Base-by-base conservation (phyloP, 2,888 invertebrate species). In the Hololepta plana region DNA sequence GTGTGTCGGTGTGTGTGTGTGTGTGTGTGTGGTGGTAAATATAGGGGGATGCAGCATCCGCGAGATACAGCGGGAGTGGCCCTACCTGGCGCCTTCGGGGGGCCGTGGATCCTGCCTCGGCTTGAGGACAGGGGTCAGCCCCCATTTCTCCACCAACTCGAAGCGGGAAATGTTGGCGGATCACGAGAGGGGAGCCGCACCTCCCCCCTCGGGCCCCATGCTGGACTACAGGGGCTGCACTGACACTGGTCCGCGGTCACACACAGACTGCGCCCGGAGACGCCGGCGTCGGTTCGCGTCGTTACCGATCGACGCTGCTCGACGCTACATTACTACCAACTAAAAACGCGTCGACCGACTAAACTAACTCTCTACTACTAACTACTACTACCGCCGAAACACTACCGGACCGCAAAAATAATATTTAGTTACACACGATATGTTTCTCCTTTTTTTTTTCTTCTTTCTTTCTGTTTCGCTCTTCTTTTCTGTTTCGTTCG, bases 91-190 rank as follows among this genome's bases (percentile, higher is more conserved):
- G 59, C 67, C 69, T 58, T 73, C 70, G 59, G 72, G 73, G 80
- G 82, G 75, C 67, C 67, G 59, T 60, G 77, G 76, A 69, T 84
- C 82, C 76, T 81, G 82, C 72, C 84, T 81, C 76, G 84, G 84
- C 68, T 79, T 76, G 72, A 85, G 80, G 77, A 85, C 84, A 75
- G 87, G 87, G 75, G 85, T 85, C 68, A 87, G 81, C 79, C 87
- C 87, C 87, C 87, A 87, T 84, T 84, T 81, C 71, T 87, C 85
- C 67, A 84, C 75, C 69, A 85, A 82, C 75, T 85, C 85, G 77
- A 87, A 80, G 71, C 84, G 85, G 75, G 87, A 84, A 88, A 87
- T 87, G 80, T 77, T 81, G 80, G 70, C 72, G 69, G 68, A 60
- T 64, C 59, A 61, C 60, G 62, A 61, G 63, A 61, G 62, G 63